These are phyloP conservation scores for Priocnemis perturbator DNA, from an alignment of 2,888 invertebrate species.

Conservation along the genomic window DNA sequence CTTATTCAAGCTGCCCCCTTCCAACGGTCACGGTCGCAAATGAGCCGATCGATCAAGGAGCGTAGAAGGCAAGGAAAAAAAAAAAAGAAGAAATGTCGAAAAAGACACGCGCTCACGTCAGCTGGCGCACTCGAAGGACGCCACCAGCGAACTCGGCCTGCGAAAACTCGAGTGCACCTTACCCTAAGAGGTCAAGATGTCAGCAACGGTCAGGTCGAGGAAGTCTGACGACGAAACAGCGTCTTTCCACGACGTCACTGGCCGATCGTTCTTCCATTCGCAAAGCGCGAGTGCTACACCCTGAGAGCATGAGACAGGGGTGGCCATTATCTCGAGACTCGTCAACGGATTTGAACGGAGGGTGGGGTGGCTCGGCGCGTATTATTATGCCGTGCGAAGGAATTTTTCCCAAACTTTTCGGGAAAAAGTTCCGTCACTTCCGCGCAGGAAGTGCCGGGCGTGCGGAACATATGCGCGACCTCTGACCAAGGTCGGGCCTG, in stretches of 20 bases:
- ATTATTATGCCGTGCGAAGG: constrained; percentile 5
- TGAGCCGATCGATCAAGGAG: too few species aligned
- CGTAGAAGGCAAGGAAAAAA: too few species aligned
- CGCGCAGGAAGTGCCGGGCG: constrained; percentile 46
- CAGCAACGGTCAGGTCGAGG: constrained; percentile 8
- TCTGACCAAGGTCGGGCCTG: constrained; percentile 51
- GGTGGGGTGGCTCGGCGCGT: constrained; percentile 9
- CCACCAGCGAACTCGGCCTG: too few species aligned
- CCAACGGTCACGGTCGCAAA: too few species aligned
- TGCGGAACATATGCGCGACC: constrained; percentile 66
- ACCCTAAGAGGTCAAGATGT: background rate
- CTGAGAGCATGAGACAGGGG: too few species aligned
- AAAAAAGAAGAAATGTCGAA: background rate
- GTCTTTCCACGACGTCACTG: background rate
- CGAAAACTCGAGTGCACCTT: too few species aligned
- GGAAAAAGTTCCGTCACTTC: constrained; percentile 52
- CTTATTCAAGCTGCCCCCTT: too few species aligned
- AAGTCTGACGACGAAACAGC: background rate
- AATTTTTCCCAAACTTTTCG: constrained; percentile 49
- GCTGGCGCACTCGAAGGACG: too few species aligned
- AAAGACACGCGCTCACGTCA: background rate
- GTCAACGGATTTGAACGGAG: constrained; percentile 8
- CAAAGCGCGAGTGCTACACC: too few species aligned
- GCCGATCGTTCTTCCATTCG: background rate
- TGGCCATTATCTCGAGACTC: constrained; percentile 37